phyloP scores from a whole-genome alignment of 2,797 vertebrate species.

The Macropus fuliginosus region DNA sequence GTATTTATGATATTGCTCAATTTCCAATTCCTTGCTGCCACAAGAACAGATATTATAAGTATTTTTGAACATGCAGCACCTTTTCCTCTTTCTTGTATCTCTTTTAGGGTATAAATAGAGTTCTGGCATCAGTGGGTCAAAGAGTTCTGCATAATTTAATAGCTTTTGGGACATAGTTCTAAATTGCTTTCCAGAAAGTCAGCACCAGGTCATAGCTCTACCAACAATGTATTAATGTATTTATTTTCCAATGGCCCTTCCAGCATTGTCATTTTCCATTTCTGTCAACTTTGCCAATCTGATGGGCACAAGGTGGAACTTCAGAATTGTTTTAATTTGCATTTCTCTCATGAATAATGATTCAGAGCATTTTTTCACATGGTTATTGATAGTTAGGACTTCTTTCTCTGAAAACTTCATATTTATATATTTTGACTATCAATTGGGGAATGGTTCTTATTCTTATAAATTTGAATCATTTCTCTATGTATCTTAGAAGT shows the following conservation, averaged over 20 bases:
- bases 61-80: background rate
- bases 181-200: background rate
- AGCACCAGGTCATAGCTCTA: background rate
- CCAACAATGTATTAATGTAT: background rate
- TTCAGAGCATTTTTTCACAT: background rate
- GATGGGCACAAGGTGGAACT: background rate
- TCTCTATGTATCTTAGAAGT: background rate
- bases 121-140: background rate
- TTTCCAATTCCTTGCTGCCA: background rate
- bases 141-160: background rate
- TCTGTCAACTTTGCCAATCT: background rate
- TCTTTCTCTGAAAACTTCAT: background rate
- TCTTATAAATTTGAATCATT: background rate
- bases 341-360: background rate
- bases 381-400: background rate
- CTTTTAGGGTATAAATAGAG: background rate
- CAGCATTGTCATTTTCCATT: background rate
- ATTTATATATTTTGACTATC: background rate
- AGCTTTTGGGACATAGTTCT: background rate
- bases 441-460: background rate
- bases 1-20: background rate
- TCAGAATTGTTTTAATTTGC: background rate
- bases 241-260: background rate
- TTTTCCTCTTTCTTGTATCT: background rate
- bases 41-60: background rate